Conservation (phyloP, 2,797 vertebrate genomes). For the Acipenser ruthenus region DNA sequence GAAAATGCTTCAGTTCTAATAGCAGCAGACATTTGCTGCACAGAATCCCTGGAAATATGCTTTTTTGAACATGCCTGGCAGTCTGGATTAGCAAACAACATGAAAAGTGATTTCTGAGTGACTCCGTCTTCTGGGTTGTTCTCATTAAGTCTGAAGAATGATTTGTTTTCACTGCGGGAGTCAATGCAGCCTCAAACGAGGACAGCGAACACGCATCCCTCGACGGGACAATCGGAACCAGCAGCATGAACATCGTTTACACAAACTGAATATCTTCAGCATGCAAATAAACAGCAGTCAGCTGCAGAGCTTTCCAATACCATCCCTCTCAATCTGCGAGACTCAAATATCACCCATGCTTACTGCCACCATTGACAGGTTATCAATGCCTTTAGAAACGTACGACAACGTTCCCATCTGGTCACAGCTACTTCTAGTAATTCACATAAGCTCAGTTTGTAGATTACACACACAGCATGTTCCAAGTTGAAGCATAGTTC, state of each 20-base stretch:
- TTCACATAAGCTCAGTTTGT: conserved; percentile 33
- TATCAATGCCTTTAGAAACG: conserved; percentile 4
- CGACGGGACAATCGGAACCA: conserved; percentile 1
- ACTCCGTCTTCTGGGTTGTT: conserved; percentile 39
- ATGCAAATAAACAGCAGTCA: conserved; percentile 3
- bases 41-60: no score
- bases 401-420: conserved; percentile 23
- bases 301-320: conserved; percentile 5
- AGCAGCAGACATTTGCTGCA: no score
- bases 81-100: conserved; percentile 68
- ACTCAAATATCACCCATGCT: background rate
- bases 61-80: conserved; percentile 59
- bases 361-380: background rate
- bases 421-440: conserved; percentile 38
- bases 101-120: conserved; percentile 56
- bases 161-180: conserved; percentile 40
- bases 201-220: conserved; percentile 1
- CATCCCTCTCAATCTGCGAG: background rate
- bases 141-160: conserved; percentile 27
- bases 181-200: conserved; percentile 8
- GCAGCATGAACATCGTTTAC: background rate
- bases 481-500: background rate
- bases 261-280: background rate
- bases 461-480: conserved; percentile 16
- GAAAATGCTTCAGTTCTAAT: no score